Evolutionary conservation across 2,113 vertebrate genomes (phyloP), one percentile per base, ranked within the genome.

Genomic region (Cinclus cinclus): DNA sequence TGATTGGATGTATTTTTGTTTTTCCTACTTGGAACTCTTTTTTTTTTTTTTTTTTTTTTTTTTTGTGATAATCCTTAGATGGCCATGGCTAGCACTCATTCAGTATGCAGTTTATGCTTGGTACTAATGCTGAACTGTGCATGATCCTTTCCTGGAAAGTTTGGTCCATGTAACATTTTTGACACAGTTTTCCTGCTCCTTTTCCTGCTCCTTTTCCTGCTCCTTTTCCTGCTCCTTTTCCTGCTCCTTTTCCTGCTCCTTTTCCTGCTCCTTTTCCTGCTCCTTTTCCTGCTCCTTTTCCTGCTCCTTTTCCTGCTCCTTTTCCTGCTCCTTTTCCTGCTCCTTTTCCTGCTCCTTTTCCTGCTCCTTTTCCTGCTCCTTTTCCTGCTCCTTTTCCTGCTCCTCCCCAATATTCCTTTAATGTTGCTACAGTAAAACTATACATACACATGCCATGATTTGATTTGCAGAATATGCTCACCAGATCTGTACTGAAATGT

Each of bases 401-500:
- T 37, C 35, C 35, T 37, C 35, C 35, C 35, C 35, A 37, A 37
- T 37, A 37, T 80, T 75, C 46, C 44, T 88, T 86, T 83, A 41
- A 44, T 35, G 28, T 95, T 83, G 76, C 80, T 91, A 24, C 74
- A 53, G 13, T 85, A 84, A 53, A 94, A 78, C 63, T 74, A 17
- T 22, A 55, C 19, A 28, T 58, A 71, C 71, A 96, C 87, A 7
- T 59, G 76, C 77, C 55, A 6, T 50, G 21, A 91, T 80, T 83
- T 94, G 69, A 88, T 90, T 95, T 95, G 67, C 81, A 87, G 83
- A 77, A 56, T 69, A 56, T 69, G 39, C 47, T 78, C 83, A 89
- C 71, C 16, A 49, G 42, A 93, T 87, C 59, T 90, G 79, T 59
- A 50, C 42, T 90, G 89, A 96, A 94, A 79, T 49, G 41, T 96